These are phyloP conservation scores for Apotomis turbidana DNA, from an alignment of 2,888 invertebrate genomes.

Conservation along the genomic window DNA sequence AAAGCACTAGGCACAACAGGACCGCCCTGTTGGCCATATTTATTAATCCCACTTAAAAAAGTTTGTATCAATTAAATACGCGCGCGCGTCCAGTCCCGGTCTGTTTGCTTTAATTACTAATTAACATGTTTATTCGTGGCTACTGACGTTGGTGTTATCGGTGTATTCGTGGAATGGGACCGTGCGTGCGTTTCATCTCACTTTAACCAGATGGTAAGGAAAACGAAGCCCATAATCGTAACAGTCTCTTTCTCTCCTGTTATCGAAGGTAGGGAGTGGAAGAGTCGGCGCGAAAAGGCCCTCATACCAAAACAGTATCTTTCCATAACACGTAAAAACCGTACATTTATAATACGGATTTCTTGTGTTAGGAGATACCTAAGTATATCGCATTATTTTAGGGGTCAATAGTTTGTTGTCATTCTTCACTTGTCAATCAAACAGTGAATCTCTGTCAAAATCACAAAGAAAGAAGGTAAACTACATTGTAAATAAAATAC, in stretches of 20 bases:
- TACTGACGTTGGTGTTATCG: conserved; percentile 48
- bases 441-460: too few relatives aligned
- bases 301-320: too few relatives aligned
- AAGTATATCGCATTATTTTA: too few relatives aligned
- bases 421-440: too few relatives aligned
- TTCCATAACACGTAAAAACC: too few relatives aligned
- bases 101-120: conserved; percentile 15
- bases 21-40: conserved; percentile 66
- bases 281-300: background rate
- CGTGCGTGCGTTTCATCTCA: conserved; percentile 9
- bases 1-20: conserved; percentile 66
- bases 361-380: too few relatives aligned
- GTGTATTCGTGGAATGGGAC: conserved; percentile 51
- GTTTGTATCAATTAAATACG: background rate
- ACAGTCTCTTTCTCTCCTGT: background rate
- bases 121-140: conserved; percentile 17
- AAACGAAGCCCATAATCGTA: background rate
- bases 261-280: background rate
- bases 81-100: conserved; percentile 13
- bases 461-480: too few relatives aligned
- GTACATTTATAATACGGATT: too few relatives aligned
- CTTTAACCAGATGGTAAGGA: background rate
- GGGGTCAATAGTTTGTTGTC: too few relatives aligned
- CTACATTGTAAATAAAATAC: too few relatives aligned
- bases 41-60: conserved; percentile 22